Percentiles rank a stretch among this genome's conserved stretches.
Conservation (phyloP, 2,113 vertebrate genomes). For the Mesembrinibis cayennensis region DNA sequence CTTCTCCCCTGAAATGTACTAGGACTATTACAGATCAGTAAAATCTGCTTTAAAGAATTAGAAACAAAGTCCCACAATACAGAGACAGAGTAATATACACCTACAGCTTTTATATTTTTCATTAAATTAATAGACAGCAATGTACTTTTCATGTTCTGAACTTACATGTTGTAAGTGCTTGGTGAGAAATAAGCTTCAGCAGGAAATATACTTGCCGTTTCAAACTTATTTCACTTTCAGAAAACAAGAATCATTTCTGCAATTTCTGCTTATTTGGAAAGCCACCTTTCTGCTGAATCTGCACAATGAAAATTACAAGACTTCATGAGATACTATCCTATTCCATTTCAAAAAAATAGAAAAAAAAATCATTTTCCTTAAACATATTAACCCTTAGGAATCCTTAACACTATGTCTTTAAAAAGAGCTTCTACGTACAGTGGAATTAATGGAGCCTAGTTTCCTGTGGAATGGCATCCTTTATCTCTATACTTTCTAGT, state of each 20-base stretch:
- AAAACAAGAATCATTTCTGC: neutral
- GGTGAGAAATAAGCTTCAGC: neutral
- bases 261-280: neutral
- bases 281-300: neutral
- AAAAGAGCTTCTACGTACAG: neutral
- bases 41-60: neutral
- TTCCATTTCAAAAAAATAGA: neutral
- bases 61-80: neutral
- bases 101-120: neutral
- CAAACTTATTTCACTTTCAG: neutral
- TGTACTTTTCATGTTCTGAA: neutral
- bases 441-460: neutral
- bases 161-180: rapidly evolving
- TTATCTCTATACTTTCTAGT: neutral
- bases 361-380: neutral
- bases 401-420: neutral
- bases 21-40: neutral
- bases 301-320: neutral
- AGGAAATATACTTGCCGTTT: neutral
- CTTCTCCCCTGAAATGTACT: neutral
- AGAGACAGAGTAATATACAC: neutral
- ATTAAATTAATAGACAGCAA: neutral
- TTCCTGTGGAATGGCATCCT: neutral
- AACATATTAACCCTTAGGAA: neutral
- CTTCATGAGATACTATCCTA: neutral